These are phyloP conservation scores for Bubalus kerabau DNA, from an alignment of 2,113 vertebrate species.

Conservation along the genomic window DNA sequence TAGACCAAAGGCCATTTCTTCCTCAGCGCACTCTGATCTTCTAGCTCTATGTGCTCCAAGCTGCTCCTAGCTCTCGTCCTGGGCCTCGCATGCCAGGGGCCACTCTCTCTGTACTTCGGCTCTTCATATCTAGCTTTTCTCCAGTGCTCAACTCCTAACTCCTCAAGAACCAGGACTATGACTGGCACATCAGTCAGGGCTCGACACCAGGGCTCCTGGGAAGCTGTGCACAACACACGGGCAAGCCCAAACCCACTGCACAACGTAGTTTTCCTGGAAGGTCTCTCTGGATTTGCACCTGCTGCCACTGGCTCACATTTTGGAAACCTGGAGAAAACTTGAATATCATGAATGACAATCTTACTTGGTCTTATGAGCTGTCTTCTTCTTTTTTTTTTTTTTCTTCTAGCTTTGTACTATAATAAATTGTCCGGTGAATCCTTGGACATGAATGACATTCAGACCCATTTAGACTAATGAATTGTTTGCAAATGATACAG, in stretches of 20 bases:
- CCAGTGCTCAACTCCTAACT: background rate
- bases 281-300: background rate
- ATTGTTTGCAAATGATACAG: slow-evolving; percentile 73
- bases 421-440: slow-evolving; percentile 76
- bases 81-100: accelerated
- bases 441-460: slow-evolving; percentile 66
- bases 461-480: slow-evolving; percentile 57
- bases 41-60: background rate
- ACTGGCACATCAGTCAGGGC: background rate
- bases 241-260: background rate
- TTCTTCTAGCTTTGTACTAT: slow-evolving; percentile 52
- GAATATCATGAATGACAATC: background rate
- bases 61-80: background rate
- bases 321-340: background rate
- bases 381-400: background rate
- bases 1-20: background rate
- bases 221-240: background rate
- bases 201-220: background rate
- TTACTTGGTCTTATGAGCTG: background rate
- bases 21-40: background rate
- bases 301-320: background rate
- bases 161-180: background rate
- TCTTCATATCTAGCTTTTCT: background rate
- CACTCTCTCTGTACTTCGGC: background rate
- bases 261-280: background rate